Conservation (phyloP, 2,888 invertebrate species). For the Dolomedes plantarius region DNA sequence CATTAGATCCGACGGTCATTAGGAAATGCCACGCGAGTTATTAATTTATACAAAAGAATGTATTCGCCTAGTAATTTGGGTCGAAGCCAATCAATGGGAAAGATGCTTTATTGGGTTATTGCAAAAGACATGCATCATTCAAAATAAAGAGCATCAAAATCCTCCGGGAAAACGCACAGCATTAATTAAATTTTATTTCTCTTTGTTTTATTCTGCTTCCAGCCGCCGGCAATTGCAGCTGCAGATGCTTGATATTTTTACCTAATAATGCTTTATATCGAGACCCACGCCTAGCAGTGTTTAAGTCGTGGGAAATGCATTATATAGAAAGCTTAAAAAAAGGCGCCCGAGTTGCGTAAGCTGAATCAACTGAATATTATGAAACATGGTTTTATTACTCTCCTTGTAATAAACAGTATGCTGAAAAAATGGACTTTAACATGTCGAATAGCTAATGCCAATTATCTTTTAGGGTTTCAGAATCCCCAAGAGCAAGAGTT, state of each 20-base stretch:
- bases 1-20: slow-evolving; percentile 62
- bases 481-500: no score
- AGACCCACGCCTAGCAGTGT: no score
- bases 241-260: background rate
- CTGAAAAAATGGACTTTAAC: no score
- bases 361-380: no score
- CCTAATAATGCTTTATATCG: background rate
- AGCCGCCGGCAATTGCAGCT: background rate
- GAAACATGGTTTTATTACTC: no score
- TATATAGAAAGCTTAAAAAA: no score
- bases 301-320: no score
- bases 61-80: slow-evolving; percentile 57
- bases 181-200: background rate
- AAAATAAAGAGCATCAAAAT: background rate
- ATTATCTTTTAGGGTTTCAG: no score
- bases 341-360: no score
- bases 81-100: slow-evolving; percentile 59
- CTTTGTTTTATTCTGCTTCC: background rate
- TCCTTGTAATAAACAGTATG: no score
- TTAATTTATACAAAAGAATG: slow-evolving; percentile 72
- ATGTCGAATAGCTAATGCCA: no score
- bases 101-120: slow-evolving; percentile 50
- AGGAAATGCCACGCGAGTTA: slow-evolving; percentile 66
- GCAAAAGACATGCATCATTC: background rate
- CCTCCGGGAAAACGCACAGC: background rate